Conservation (phyloP, 2,113 vertebrate species). For the Siniperca knerii region DNA sequence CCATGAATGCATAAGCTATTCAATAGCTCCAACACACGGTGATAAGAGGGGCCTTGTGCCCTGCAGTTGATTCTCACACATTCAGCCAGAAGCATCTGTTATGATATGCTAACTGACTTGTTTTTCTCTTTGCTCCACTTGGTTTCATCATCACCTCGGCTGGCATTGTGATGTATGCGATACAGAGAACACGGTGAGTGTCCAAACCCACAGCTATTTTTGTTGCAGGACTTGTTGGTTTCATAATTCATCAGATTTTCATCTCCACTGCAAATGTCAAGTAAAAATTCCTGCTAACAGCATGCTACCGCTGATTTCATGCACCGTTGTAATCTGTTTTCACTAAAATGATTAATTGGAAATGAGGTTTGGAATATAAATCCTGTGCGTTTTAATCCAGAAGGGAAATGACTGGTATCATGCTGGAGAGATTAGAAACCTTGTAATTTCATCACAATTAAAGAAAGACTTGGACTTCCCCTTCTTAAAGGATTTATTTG, state of each 20-base stretch:
- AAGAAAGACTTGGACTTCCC: constrained; percentile 77
- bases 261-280: constrained; percentile 25
- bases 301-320: constrained; percentile 49
- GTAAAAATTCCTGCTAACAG: constrained; percentile 39
- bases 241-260: constrained; percentile 26
- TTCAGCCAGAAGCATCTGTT: constrained; percentile 72
- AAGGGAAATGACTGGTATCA: constrained; percentile 81
- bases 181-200: constrained; percentile 93
- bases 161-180: constrained; percentile 47
- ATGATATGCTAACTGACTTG: constrained; percentile 75
- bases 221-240: constrained; percentile 31
- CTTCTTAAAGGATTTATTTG: constrained; percentile 81
- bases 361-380: constrained; percentile 77
- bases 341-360: constrained; percentile 78
- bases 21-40: constrained; percentile 65
- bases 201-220: constrained; percentile 28
- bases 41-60: constrained; percentile 75
- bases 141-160: constrained; percentile 68
- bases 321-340: constrained; percentile 73
- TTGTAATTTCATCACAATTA: constrained; percentile 86
- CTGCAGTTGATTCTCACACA: constrained; percentile 68
- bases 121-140: constrained; percentile 76
- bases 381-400: constrained; percentile 75
- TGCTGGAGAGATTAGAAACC: constrained; percentile 81
- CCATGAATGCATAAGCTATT: constrained; percentile 77